phyloP scores from a whole-genome alignment of 92 coral and sea anemone species.

The Epizoanthus rinbou region DNA sequence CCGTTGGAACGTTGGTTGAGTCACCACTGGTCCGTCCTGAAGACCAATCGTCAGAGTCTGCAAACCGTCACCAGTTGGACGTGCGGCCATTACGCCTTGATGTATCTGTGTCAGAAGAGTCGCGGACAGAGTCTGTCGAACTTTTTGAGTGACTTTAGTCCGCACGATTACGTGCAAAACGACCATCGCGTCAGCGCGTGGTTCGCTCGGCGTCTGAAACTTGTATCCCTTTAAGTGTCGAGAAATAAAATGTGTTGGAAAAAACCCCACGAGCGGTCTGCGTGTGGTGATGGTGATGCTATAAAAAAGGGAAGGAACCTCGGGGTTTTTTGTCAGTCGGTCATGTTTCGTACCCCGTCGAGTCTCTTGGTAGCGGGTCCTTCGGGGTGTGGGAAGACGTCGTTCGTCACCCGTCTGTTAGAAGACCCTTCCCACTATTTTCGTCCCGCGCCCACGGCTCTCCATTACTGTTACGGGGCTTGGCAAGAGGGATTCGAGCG shows the following conservation, averaged over 20 bases:
- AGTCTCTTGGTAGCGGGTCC: constrained; percentile 33
- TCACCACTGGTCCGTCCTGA: not conserved
- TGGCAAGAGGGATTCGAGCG: constrained; percentile 37
- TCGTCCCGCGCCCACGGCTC: not conserved
- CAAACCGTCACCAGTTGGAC: constrained; percentile 3
- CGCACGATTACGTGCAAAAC: too few relatives aligned
- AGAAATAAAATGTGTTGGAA: constrained; percentile 22
- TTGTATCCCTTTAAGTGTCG: constrained; percentile 8
- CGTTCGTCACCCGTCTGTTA: not conserved
- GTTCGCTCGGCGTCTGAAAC: too few relatives aligned
- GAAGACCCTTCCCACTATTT: constrained; percentile 5
- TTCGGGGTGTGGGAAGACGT: constrained; percentile 37
- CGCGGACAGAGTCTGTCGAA: too few relatives aligned
- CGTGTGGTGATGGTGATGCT: too few relatives aligned
- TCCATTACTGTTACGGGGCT: constrained; percentile 54
- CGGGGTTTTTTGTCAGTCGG: not conserved
- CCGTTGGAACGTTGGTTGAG: constrained; percentile 13
- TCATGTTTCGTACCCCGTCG: not conserved
- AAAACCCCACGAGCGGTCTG: too few relatives aligned
- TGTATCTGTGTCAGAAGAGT: too few relatives aligned
- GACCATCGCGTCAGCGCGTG: too few relatives aligned
- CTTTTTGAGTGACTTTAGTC: too few relatives aligned
- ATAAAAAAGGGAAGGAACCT: not conserved
- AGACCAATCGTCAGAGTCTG: not conserved
- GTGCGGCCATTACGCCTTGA: constrained; percentile 13